Percentiles rank a stretch among this genome's conserved stretches.
Conservation (phyloP, 2,888 invertebrate genomes). For the Podabrus alpinus region DNA sequence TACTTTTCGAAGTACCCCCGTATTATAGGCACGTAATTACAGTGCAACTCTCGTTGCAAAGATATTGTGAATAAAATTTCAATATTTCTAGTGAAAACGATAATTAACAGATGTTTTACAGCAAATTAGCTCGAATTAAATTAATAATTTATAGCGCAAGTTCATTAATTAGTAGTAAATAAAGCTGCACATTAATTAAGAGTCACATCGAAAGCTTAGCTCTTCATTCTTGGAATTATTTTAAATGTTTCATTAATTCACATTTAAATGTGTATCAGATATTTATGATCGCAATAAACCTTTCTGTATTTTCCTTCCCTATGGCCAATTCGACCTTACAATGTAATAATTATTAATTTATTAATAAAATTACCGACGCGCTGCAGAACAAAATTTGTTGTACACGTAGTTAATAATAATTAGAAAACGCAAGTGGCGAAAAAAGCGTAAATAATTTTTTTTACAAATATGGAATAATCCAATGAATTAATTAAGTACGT, state of each 20-base stretch:
- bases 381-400: too few relatives aligned
- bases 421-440: background rate
- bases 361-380: slow-evolving; percentile 5
- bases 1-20: too few relatives aligned
- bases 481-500: background rate
- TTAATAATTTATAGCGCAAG: background rate
- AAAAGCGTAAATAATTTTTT: background rate
- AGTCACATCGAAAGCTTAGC: background rate
- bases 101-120: background rate
- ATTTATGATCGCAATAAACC: slow-evolving; percentile 12
- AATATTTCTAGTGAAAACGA: background rate
- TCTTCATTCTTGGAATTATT: slow-evolving; percentile 16
- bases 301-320: slow-evolving; percentile 11
- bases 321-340: slow-evolving; percentile 6
- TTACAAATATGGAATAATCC: background rate
- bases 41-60: too few relatives aligned
- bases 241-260: background rate
- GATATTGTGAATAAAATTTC: background rate
- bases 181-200: background rate
- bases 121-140: background rate
- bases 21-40: too few relatives aligned
- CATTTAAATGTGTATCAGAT: slow-evolving; percentile 13
- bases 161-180: background rate
- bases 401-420: too few relatives aligned
- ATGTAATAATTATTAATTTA: slow-evolving; percentile 7